Evolutionary conservation across 23 tunicate species (phyloP).

Genomic region (Halocynthia aurantium): DNA sequence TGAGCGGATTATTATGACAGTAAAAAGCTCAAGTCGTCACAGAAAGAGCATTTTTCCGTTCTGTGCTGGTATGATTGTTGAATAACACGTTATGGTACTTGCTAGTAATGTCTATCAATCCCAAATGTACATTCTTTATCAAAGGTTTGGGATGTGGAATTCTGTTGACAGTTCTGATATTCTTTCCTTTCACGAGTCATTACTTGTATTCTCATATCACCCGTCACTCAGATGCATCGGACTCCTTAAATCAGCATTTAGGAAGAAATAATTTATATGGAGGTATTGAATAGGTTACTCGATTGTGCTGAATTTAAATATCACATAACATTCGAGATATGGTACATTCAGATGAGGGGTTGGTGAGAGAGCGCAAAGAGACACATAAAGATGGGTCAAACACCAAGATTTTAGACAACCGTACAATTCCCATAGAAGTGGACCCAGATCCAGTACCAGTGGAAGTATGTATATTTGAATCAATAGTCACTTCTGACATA

Average conservation of each 20-base stretch:
- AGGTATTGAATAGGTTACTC: neutral
- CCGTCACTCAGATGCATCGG: neutral
- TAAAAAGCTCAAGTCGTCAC: too few species aligned
- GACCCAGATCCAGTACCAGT: slow-evolving; percentile 30
- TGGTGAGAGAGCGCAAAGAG: slow-evolving; percentile 1
- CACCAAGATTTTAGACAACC: slow-evolving; percentile 19
- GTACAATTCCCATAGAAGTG: slow-evolving; percentile 60
- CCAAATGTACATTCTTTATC: too few species aligned
- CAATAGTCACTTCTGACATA: too few species aligned
- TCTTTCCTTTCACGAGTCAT: slow-evolving; percentile 8
- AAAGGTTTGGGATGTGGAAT: slow-evolving; percentile 25
- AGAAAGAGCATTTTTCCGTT: slow-evolving; percentile 9
- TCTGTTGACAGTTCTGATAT: slow-evolving; percentile 8
- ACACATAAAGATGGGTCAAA: neutral
- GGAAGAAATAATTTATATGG: neutral
- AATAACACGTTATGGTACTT: neutral
- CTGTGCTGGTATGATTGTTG: neutral
- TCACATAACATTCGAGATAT: too few species aligned
- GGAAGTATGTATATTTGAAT: slow-evolving; percentile 21
- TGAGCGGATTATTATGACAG: too few species aligned
- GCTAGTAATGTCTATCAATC: neutral
- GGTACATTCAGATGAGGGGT: neutral
- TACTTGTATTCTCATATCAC: slow-evolving; percentile 12
- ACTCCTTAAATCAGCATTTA: neutral
- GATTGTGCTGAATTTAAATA: neutral